These are phyloP conservation scores for Pedetes capensis DNA, from an alignment of 2,113 vertebrate species.

Conservation along the genomic window DNA sequence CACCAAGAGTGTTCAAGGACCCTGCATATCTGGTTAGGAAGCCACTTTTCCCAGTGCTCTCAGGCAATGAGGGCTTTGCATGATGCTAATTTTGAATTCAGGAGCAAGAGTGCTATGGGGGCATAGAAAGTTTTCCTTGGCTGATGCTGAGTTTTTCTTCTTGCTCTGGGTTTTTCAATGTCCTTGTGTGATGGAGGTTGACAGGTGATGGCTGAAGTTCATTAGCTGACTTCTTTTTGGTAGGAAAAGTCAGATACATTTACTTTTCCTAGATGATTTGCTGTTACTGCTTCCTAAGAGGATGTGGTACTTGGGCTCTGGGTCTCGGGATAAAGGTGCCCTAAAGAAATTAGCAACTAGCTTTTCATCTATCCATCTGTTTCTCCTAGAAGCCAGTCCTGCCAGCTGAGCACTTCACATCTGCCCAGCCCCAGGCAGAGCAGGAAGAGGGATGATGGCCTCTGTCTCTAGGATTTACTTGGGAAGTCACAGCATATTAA, in stretches of 20 bases:
- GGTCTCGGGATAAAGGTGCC: background rate
- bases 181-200: background rate
- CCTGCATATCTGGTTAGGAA: no score
- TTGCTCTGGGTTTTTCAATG: background rate
- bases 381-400: background rate
- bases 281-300: background rate
- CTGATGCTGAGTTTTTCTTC: background rate
- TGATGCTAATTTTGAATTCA: background rate
- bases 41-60: no score
- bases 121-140: background rate
- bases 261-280: background rate
- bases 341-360: background rate
- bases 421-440: background rate
- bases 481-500: background rate
- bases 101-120: no score
- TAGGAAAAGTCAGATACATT: background rate
- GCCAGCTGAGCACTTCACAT: background rate
- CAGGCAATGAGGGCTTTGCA: accelerated
- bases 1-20: background rate
- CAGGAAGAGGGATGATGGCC: no score
- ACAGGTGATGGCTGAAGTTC: background rate
- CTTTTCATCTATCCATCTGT: background rate
- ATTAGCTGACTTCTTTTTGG: background rate
- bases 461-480: background rate
- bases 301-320: background rate